Percentiles rank a stretch among this genome's conserved stretches.
Conservation (phyloP, 2,797 vertebrate genomes). For the Echiichthys vipera region DNA sequence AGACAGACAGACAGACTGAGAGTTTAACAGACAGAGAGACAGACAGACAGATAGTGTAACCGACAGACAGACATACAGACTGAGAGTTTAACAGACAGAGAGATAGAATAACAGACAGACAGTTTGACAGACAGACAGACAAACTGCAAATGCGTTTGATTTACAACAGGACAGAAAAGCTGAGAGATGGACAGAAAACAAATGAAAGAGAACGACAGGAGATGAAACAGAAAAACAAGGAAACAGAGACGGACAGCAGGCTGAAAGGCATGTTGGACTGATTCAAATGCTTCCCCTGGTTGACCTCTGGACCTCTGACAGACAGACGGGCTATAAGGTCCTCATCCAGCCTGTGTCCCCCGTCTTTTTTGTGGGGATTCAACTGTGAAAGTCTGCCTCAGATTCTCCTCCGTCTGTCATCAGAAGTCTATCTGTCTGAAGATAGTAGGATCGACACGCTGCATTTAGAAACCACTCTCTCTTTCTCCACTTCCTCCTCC, state of each 20-base stretch:
- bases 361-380: conserved; percentile 54
- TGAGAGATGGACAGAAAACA: too few relatives aligned
- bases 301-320: too few relatives aligned
- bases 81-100: too few relatives aligned
- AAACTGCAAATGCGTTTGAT: neutral
- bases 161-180: neutral
- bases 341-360: neutral
- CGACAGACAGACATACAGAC: too few relatives aligned
- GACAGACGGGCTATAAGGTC: conserved; percentile 4
- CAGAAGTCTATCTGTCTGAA: conserved; percentile 54
- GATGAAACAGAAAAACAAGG: neutral
- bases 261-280: neutral
- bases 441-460: conserved; percentile 61
- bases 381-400: conserved; percentile 63
- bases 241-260: neutral
- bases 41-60: too few relatives aligned
- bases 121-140: too few relatives aligned
- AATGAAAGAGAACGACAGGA: neutral
- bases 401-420: conserved; percentile 58
- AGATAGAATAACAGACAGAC: too few relatives aligned
- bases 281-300: neutral
- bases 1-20: too few relatives aligned
- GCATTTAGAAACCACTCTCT: conserved; percentile 64
- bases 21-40: too few relatives aligned
- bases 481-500: conserved; percentile 24